Evolutionary conservation across 2,888 invertebrate genomes (phyloP), one percentile per base, ranked within the genome.

Genomic region (Scaptomyza caliginosa): DNA sequence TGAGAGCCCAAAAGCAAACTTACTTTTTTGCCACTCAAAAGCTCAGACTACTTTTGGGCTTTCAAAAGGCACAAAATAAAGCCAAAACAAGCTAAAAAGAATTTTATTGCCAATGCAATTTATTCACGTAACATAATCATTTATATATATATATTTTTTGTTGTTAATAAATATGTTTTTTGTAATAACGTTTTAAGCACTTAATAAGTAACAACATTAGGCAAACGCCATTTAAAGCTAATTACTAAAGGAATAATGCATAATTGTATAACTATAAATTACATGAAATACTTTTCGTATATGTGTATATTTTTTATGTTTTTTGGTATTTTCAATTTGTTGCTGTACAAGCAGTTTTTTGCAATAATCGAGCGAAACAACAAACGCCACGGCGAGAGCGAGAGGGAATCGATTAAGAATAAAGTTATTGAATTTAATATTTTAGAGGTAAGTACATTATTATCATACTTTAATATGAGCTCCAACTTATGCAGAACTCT

Each of bases 161-260:
- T 39, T 52, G 68, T 67, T 59, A 78, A 74, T 80, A 81, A 79
- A 78, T 79, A 40, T 32, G 13, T 32, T 48, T 32, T 46, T 55
- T 46, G 45, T 62, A 64, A 59, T 69, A 69, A 74, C 39, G 26
- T 46, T 72, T 34, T 62, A 66, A 67, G 67, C 57, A 43, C 65
- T 79, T 77, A 69, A 64, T 56, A 62, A 69, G 52, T 81, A 80
- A 67, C 52, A 73, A 72, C 55, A 73, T 52, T 63, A 49, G 54
- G 39, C n/a, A 36, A 52, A 69, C 50, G 42, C 17, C 51, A 51
- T 39, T 70, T 51, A 45, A 50, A 50, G 46, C 48, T 68, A 70
- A 80, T 74, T 73, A 79, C 75, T 74, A 82, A 36, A 49, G 52
- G 52, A 65, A 77, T 49, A 73, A 77, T 72, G 56, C 43, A 68